Percentiles rank a stretch among this genome's conserved stretches.
These are phyloP conservation scores for Hydriomena furcata DNA, from an alignment of 2,888 invertebrate species.

Conservation along the genomic window DNA sequence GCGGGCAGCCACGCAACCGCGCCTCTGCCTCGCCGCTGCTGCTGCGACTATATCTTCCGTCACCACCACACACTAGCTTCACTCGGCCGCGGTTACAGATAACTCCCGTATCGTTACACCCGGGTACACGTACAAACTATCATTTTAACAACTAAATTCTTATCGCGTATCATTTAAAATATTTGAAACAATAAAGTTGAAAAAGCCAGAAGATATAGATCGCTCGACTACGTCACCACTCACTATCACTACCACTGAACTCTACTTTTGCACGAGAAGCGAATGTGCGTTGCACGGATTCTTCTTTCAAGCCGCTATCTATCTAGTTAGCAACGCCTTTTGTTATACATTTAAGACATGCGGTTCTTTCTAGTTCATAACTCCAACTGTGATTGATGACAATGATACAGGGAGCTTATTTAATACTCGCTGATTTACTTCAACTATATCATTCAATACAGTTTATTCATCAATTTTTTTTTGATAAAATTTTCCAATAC, in stretches of 20 bases:
- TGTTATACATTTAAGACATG: slow-evolving; percentile 72
- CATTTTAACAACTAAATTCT: not conserved
- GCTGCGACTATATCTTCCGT: slow-evolving; percentile 77
- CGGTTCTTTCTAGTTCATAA: slow-evolving; percentile 65
- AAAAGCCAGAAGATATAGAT: slow-evolving; percentile 72
- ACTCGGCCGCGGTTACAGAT: slow-evolving; percentile 48
- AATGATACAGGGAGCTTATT: slow-evolving; percentile 27
- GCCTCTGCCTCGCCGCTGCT: slow-evolving; percentile 68
- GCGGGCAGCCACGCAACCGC: slow-evolving; percentile 55
- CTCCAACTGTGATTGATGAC: slow-evolving; percentile 29
- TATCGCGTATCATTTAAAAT: not conserved
- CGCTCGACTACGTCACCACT: slow-evolving; percentile 75
- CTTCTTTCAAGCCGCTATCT: slow-evolving; percentile 82
- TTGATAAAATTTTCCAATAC: slow-evolving; percentile 3
- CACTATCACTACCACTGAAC: slow-evolving; percentile 74
- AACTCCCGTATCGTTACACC: slow-evolving; percentile 45
- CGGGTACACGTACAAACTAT: slow-evolving; percentile 37
- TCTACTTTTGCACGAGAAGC: slow-evolving; percentile 81
- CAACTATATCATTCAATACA: slow-evolving; percentile 24
- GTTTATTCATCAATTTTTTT: slow-evolving; percentile 13
- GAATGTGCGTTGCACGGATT: slow-evolving; percentile 83
- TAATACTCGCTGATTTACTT: slow-evolving; percentile 31
- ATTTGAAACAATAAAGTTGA: slow-evolving; percentile 1
- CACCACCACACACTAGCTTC: slow-evolving; percentile 42
- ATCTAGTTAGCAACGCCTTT: slow-evolving; percentile 81